phyloP scores from a whole-genome alignment of 2,888 invertebrate species.

The Chloroclystis v-ata region DNA sequence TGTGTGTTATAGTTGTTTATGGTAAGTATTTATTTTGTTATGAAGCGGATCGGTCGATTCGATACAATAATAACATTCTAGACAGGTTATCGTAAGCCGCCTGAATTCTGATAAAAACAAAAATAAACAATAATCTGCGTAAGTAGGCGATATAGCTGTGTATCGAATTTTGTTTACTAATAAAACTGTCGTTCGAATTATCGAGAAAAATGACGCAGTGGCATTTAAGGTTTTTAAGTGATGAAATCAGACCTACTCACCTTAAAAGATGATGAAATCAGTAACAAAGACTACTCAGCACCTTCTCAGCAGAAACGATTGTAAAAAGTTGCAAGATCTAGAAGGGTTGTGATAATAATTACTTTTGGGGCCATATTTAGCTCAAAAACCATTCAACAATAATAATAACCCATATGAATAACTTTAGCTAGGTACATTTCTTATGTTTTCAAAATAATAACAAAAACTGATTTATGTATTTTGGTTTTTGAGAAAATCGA shows the following conservation, averaged over 20 bases:
- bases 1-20: too few species aligned
- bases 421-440: too few species aligned
- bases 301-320: too few species aligned
- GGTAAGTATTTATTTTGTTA: too few species aligned
- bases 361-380: too few species aligned
- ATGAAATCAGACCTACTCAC: neutral
- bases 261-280: neutral
- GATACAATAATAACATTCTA: neutral
- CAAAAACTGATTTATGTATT: too few species aligned
- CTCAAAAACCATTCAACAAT: too few species aligned
- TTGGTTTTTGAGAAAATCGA: too few species aligned
- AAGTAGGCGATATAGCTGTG: conserved; percentile 5
- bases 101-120: neutral
- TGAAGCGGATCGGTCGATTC: neutral
- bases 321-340: too few species aligned
- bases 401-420: too few species aligned
- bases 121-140: conserved; percentile 8
- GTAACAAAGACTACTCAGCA: neutral
- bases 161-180: conserved; percentile 1
- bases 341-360: too few species aligned
- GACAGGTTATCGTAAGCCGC: conserved; percentile 1
- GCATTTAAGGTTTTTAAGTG: neutral
- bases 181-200: conserved; percentile 1
- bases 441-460: too few species aligned
- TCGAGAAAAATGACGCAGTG: conserved; percentile 1